Evolutionary conservation across 2,888 invertebrate genomes (phyloP), one percentile per base, ranked within the genome.

Genomic region (Eumerus sabulonum): DNA sequence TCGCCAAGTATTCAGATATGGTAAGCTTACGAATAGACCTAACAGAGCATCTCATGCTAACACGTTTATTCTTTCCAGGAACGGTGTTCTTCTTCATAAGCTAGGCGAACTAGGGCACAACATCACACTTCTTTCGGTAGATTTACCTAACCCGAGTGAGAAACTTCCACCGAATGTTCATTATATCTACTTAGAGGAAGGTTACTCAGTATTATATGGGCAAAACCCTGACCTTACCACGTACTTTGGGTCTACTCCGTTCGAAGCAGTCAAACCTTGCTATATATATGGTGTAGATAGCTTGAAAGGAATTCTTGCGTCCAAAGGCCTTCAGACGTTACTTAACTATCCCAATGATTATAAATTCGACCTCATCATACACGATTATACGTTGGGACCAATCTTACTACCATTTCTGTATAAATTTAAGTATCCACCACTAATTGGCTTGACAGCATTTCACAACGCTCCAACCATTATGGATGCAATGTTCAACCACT

Each of bases 311-410:
- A 82, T 83, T n/a, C 59, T 82, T 0, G 35, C 38, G 1, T 85
- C 85, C 0, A 74, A 84, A 38, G 85, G 85, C 0, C n/a, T 85
- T 0, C 72, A 82, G 53, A 79, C 71, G 9, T 67, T 87, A 1
- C 66, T 85, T 13, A 74, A 82, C 18, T 86, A 86, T 77, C 86
- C 86, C 1, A 63, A 82, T 48, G 73, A 85, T 38, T 87, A 86
- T 35, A 77, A 83, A 44, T 86, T 87, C 68, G 87, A 88, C 82
- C 53, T 87, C 44, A 84, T 87, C 11, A 67, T 88, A 3, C 84
- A 86, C 60, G 88, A 88, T 66, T 86, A 84, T 18, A 85, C 85
- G 1, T 36, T 84, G 50, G 86, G 86, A 0, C 84, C 86, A 11
- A 86, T 85, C 82, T 59, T 87, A 14, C 18, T 88, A 12, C 85